Conservation (phyloP, 2,797 vertebrate species). For the Acipenser transmontanus region DNA sequence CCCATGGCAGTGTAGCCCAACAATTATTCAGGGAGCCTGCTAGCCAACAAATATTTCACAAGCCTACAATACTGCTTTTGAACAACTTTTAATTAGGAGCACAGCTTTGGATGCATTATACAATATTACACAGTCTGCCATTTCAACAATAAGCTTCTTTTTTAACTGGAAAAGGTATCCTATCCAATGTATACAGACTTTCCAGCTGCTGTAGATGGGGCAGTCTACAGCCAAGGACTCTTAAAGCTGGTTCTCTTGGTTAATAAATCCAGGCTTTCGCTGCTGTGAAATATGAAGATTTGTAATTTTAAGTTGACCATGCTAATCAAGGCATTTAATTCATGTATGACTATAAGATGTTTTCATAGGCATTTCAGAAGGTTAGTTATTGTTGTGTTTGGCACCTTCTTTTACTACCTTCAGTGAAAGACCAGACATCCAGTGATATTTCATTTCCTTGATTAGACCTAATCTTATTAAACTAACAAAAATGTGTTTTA, state of each 20-base stretch:
- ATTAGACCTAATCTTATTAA: background rate
- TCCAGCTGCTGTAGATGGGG: slow-evolving; percentile 57
- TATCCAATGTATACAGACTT: slow-evolving; percentile 69
- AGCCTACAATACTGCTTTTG: slow-evolving; percentile 52
- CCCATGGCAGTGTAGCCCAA: background rate
- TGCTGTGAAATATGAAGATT: slow-evolving; percentile 19
- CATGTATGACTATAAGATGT: slow-evolving; percentile 6
- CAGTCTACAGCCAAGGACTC: slow-evolving; percentile 57
- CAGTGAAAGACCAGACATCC: background rate
- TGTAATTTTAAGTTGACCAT: slow-evolving; percentile 14
- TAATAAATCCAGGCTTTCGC: slow-evolving; percentile 44
- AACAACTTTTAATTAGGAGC: slow-evolving; percentile 53
- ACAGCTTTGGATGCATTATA: slow-evolving; percentile 54
- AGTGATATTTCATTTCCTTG: background rate
- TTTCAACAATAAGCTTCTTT: slow-evolving; percentile 61
- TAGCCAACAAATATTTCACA: slow-evolving; percentile 62
- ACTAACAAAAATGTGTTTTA: background rate
- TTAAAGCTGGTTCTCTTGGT: slow-evolving; percentile 45
- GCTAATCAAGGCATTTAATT: slow-evolving; percentile 6
- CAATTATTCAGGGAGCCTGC: slow-evolving; percentile 51
- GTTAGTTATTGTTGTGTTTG: slow-evolving; percentile 9
- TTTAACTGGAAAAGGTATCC: slow-evolving; percentile 50
- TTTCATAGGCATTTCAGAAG: slow-evolving; percentile 1
- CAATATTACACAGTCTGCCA: slow-evolving; percentile 50
- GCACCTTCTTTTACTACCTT: background rate